Base-by-base conservation (phyloP, 2,888 invertebrate species). In the Blastobasis adustella region DNA sequence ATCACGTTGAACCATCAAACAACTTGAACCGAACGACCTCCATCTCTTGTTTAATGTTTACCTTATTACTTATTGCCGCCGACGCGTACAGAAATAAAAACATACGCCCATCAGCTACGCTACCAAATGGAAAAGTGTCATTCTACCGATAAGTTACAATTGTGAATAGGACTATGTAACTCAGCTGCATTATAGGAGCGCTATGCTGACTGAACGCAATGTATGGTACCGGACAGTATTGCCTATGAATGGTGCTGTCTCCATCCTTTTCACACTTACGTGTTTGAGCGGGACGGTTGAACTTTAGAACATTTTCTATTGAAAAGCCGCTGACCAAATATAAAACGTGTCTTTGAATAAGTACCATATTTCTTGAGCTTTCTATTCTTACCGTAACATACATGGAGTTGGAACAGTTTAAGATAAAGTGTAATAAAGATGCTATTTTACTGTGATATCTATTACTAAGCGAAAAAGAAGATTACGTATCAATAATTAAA, bases 61-160 rank as follows among this genome's bases (percentile, higher is more conserved):
- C 80, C 64, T 78, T 81, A 81, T 78, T 79, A 80, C 80, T 83
- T 82, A 82, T 72, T 76, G 72, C 79, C 71, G 69, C 74, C 75
- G 70, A 81, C 78, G 78, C 73, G 66, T 66, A 71, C 73, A 75
- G 74, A 76, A 76, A 82, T 78, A 80, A 79, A 78, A 82, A 79
- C 71, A 76, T 59, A 74, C 78, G 71, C 79, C 78, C 70, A 82
- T 74, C 55, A 57, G 63, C 71, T 62, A 76, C 56, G 58, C 69
- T 54, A 57, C 67, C 55, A 59, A 59, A 60, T 73, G 68, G 62
- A 59, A 71, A 63, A 69, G 23, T 23, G 23, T 2, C 23, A 23
- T 23, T 23, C 23, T 23, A 23, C 23, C 23, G 23, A 23, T 23
- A 23, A 23, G 23, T 3, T 23, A 23, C 23, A 23, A 23, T 23